Evolutionary conservation across 2,888 invertebrate species (phyloP), one percentile per base, ranked within the genome.

Genomic region (Drosophila multiciliata): DNA sequence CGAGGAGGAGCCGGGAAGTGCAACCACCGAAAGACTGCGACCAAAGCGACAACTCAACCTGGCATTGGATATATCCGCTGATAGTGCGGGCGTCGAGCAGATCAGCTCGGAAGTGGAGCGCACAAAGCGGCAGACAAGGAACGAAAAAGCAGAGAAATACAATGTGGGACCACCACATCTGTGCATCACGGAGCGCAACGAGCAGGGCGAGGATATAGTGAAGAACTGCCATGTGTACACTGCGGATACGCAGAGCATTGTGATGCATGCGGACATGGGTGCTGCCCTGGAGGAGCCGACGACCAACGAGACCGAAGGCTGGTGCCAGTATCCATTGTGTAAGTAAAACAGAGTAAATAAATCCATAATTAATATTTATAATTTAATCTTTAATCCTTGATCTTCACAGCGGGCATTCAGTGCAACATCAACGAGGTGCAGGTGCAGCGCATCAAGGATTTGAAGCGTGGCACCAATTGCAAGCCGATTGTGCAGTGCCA

Each of bases 311-410:
- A 91, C 90, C 38, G 91, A 90, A 0, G 94, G 94, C 66, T 96
- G 95, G 94, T 97, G 97, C 92, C 95, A 94, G 71, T 97, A 96
- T 93, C 95, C 95, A 5, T 91, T 95, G 78, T 94, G 95, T 94
- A 93, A 93, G 91, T 92, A 0, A n/a, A 6, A 2, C n/a, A 9
- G 26, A 23, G 15, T 15, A 8, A 26, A 23, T 15, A 45, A 15
- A 15, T 45, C 20, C 6, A 42, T 45, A 20, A 20, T 12, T 23
- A 23, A 2, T 23, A 23, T 40, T n/a, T n/a, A n/a, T n/a, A n/a
- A n/a, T n/a, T n/a, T n/a, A n/a, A n/a, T n/a, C n/a, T n/a, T 17
- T 8, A 8, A 15, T 45, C 0, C 15, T 0, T 15, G 42, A 23
- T 36, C 29, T 50, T 54, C 35, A 0, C 70, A 95, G 95, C 93